phyloP scores from a whole-genome alignment of 2,888 invertebrate genomes.

The Trilocha varians region DNA sequence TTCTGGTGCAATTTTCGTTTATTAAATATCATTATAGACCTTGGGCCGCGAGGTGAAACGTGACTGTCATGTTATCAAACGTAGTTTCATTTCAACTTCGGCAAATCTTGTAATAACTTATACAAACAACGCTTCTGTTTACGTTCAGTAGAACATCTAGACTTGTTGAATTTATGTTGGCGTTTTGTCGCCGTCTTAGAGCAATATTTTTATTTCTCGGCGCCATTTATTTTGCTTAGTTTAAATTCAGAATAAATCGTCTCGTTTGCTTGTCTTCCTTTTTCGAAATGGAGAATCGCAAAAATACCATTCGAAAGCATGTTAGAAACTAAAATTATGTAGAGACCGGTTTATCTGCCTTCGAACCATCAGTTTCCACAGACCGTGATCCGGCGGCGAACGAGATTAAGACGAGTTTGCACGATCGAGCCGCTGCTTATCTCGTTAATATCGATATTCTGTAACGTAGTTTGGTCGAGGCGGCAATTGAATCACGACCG shows the following conservation, averaged over 20 bases:
- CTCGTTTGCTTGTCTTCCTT: too few species aligned
- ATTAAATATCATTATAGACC: constrained; percentile 21
- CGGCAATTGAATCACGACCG: not conserved
- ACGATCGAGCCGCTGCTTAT: not conserved
- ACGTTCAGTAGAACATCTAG: too few species aligned
- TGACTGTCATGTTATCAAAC: constrained; percentile 23
- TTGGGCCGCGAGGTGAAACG: constrained; percentile 29
- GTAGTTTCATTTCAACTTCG: constrained; percentile 11
- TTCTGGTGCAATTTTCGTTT: constrained; percentile 36
- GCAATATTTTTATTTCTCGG: too few species aligned
- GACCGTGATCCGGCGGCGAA: not conserved
- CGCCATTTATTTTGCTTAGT: too few species aligned
- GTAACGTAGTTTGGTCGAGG: not conserved
- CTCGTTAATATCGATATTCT: not conserved
- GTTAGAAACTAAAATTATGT: not conserved
- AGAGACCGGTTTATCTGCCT: not conserved
- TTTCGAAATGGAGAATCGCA: too few species aligned
- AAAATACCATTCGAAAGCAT: not conserved
- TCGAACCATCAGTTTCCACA: not conserved
- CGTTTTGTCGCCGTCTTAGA: too few species aligned
- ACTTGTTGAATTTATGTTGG: too few species aligned
- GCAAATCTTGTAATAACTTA: constrained; percentile 6
- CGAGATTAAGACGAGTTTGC: not conserved
- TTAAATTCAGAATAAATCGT: too few species aligned
- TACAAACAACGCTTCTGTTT: not conserved